Percentiles rank a stretch among this genome's conserved stretches.
Conservation (phyloP, 2,888 invertebrate species). For the Aporophyla nigra region DNA sequence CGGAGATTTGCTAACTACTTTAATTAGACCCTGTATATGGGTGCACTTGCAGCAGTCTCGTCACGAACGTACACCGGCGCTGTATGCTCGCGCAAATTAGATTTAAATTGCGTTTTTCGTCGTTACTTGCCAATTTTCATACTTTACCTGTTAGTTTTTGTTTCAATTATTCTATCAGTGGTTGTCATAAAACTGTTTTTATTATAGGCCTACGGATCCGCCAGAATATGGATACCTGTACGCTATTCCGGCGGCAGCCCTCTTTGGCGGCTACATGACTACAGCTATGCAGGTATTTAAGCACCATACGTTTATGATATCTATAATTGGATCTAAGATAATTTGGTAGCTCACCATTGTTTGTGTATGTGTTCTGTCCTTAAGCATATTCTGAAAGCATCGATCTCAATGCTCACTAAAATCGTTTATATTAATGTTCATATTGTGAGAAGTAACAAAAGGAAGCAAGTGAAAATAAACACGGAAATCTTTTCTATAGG, state of each 20-base stretch:
- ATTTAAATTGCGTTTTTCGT: not conserved
- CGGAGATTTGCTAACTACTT: no score
- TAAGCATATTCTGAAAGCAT: not conserved
- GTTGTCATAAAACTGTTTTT: slow-evolving; percentile 6
- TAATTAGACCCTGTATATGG: not conserved
- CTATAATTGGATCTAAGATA: not conserved
- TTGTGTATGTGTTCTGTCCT: not conserved
- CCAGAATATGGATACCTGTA: slow-evolving; percentile 96
- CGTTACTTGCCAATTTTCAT: not conserved
- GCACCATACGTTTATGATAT: not conserved
- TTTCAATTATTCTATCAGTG: not conserved
- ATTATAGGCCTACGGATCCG: slow-evolving; percentile 93
- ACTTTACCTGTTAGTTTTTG: not conserved
- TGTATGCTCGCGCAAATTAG: not conserved
- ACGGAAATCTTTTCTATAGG: slow-evolving; percentile 73
- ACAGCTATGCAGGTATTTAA: slow-evolving; percentile 90
- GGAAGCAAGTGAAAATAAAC: slow-evolving; percentile 9
- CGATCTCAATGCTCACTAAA: not conserved
- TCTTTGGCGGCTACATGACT: slow-evolving; percentile 92
- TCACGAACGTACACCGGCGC: no score
- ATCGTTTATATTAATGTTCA: slow-evolving; percentile 3
- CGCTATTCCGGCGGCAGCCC: slow-evolving; percentile 94
- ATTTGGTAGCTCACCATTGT: not conserved
- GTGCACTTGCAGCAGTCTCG: not conserved
- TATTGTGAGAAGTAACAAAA: slow-evolving; percentile 11